Conservation (phyloP, 2,113 vertebrate species). For the Nestor notabilis region DNA sequence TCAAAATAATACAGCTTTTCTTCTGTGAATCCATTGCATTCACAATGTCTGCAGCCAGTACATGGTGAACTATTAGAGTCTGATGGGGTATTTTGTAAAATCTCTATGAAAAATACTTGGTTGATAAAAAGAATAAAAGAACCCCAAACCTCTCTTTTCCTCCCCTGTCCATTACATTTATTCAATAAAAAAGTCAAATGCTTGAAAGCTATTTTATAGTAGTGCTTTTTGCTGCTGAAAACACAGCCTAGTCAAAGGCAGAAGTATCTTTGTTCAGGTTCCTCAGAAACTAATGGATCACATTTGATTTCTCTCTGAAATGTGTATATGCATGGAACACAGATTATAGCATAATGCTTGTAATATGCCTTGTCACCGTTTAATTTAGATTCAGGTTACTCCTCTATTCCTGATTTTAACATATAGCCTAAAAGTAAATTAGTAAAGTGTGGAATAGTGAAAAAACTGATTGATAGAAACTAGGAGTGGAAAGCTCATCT, state of each 20-base stretch:
- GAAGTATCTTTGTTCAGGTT: neutral
- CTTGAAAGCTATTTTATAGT: neutral
- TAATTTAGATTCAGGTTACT: neutral
- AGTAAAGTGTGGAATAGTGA: neutral
- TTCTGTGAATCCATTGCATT: neutral
- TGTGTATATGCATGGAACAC: neutral
- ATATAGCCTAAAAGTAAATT: neutral
- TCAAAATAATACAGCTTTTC: conserved; percentile 32
- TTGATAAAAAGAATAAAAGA: neutral
- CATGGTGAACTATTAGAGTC: neutral
- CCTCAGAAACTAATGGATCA: neutral
- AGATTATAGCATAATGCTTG: neutral
- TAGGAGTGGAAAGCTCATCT: neutral
- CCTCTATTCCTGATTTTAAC: neutral
- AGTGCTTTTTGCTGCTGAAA: neutral
- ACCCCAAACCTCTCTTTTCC: neutral
- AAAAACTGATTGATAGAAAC: neutral
- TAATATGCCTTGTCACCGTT: neutral
- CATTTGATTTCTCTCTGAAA: neutral
- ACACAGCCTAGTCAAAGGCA: neutral
- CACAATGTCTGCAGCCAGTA: neutral
- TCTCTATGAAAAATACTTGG: neutral
- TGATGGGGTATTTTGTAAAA: neutral
- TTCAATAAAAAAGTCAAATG: neutral
- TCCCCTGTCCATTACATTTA: neutral